Evolutionary conservation across 2,797 vertebrate species (phyloP).

Genomic region (Octomys mimax): DNA sequence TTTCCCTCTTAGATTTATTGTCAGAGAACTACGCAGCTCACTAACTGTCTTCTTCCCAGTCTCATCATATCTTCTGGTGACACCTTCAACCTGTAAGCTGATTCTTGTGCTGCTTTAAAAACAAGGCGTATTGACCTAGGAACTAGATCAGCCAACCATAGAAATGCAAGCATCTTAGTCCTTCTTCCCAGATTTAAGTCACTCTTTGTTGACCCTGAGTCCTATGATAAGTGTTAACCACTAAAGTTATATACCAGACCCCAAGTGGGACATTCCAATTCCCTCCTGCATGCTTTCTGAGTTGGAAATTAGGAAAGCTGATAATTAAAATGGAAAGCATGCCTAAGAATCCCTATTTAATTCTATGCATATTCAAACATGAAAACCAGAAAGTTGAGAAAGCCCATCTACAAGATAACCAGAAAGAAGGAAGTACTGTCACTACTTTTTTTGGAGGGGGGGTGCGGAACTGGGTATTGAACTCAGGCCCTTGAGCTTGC

Average conservation of each 20-base stretch:
- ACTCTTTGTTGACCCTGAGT: not conserved
- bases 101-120: not conserved
- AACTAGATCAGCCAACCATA: not conserved
- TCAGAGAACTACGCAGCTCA: not conserved
- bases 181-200: not conserved
- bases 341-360: not conserved
- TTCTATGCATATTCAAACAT: not conserved
- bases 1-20: not conserved
- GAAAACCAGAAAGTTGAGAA: not conserved
- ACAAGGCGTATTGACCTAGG: not conserved
- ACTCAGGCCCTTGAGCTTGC: too few species aligned
- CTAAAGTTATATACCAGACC: not conserved
- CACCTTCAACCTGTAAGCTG: not conserved
- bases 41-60: not conserved
- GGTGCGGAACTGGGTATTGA: too few species aligned
- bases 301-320: not conserved
- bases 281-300: not conserved
- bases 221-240: not conserved
- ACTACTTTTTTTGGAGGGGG: too few species aligned
- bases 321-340: not conserved
- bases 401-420: not conserved
- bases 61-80: not conserved
- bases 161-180: not conserved
- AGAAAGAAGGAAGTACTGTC: accelerated
- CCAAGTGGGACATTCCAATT: not conserved